Percentiles rank a stretch among this genome's conserved stretches.
phyloP scores from a whole-genome alignment of 2,113 vertebrate species.

The Pedetes capensis region DNA sequence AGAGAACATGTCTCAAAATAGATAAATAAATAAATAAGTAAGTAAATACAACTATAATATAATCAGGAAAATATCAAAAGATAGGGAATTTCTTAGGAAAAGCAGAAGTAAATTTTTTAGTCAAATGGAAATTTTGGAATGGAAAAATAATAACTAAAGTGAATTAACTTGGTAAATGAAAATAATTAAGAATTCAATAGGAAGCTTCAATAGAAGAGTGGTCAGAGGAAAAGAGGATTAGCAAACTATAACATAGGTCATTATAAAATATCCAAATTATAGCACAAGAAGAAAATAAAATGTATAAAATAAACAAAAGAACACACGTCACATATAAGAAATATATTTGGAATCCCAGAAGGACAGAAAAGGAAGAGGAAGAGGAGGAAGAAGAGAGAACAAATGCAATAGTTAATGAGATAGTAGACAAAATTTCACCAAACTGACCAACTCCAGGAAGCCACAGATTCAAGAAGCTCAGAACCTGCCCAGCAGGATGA shows the following conservation, averaged over 20 bases:
- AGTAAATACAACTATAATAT: not conserved
- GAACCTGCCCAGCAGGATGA: not conserved
- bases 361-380: not conserved
- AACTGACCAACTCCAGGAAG: not conserved
- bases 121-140: not conserved
- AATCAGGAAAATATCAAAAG: not conserved
- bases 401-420: not conserved
- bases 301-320: not conserved
- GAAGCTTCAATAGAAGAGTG: not conserved
- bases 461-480: not conserved
- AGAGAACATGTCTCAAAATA: too few relatives aligned
- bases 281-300: not conserved
- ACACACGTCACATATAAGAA: not conserved
- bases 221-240: not conserved
- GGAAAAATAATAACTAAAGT: not conserved
- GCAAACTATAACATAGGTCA: not conserved
- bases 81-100: not conserved
- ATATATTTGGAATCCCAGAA: not conserved
- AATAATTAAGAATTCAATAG: not conserved
- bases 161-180: not conserved
- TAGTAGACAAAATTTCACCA: not conserved
- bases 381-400: not conserved
- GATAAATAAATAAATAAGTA: too few relatives aligned
- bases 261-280: not conserved
- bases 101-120: not conserved